Evolutionary conservation across 37 sponge, comb jelly and placozoan species (phyloP), one percentile per base, ranked within the genome.

Genomic region (Petrosia ficiformis): DNA sequence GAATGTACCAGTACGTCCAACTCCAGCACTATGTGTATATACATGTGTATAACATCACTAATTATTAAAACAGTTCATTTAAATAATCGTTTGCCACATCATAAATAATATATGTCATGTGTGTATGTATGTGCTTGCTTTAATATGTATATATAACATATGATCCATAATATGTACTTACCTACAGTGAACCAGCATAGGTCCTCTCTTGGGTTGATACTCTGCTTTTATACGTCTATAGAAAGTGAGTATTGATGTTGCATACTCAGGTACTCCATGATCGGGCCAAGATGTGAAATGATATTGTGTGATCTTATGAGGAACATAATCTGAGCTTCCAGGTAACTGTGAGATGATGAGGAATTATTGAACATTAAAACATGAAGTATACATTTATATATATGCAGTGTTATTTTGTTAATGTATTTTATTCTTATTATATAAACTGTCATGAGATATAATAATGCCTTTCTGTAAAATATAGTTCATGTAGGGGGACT

Each of bases 21-120:
- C 87, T 42, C 91, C 91, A 82, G 87, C 87, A 90, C 91, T 90
- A n/a, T 72, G 22, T 75, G 16, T n/a, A n/a, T n/a, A n/a, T n/a
- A n/a, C n/a, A n/a, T n/a, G n/a, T n/a, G n/a, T n/a, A n/a, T n/a
- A n/a, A n/a, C n/a, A n/a, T n/a, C n/a, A n/a, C n/a, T n/a, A n/a
- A n/a, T n/a, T n/a, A n/a, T n/a, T n/a, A n/a, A n/a, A n/a, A n/a
- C n/a, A n/a, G n/a, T n/a, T n/a, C n/a, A n/a, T n/a, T n/a, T n/a
- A n/a, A n/a, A n/a, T n/a, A n/a, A n/a, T n/a, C n/a, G n/a, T n/a
- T n/a, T n/a, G n/a, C n/a, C n/a, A n/a, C n/a, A n/a, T n/a, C n/a
- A n/a, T n/a, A n/a, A n/a, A n/a, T n/a, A n/a, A n/a, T n/a, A n/a
- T n/a, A n/a, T n/a, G n/a, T n/a, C n/a, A n/a, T n/a, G n/a, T n/a